phyloP scores from a whole-genome alignment of 1,140 invertebrate genomes.

The Leptopilina boulardi region DNA sequence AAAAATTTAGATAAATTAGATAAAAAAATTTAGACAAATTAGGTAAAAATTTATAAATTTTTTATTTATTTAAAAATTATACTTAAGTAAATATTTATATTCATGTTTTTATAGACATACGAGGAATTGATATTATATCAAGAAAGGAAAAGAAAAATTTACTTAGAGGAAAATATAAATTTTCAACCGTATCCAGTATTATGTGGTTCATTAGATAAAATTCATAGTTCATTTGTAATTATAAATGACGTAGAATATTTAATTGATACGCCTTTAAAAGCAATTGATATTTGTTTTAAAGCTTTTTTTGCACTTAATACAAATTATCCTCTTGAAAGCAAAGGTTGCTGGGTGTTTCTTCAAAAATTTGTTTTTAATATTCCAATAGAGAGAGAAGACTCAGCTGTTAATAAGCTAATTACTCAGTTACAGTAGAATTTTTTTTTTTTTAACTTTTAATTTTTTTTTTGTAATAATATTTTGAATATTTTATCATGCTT shows the following conservation, averaged over 20 bases:
- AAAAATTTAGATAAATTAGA: no score
- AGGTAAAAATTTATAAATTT: no score
- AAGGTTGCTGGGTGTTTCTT: slow-evolving; percentile 33
- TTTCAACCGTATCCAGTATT: slow-evolving; percentile 41
- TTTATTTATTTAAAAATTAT: no score
- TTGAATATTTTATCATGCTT: no score
- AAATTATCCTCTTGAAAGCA: slow-evolving; percentile 19
- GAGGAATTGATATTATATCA: slow-evolving; percentile 36
- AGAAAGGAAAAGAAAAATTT: slow-evolving; percentile 35
- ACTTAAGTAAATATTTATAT: no score
- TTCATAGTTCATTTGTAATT: slow-evolving; percentile 34
- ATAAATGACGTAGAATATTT: slow-evolving; percentile 35
- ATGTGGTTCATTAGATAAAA: slow-evolving; percentile 21
- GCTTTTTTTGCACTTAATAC: slow-evolving; percentile 37
- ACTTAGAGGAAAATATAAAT: slow-evolving; percentile 34
- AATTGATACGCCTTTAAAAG: slow-evolving; percentile 34
- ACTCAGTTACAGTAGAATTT: neutral
- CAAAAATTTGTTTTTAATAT: slow-evolving; percentile 37
- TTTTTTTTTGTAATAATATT: no score
- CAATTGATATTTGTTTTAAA: slow-evolving; percentile 39
- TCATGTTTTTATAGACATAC: slow-evolving; percentile 32
- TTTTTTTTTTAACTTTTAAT: no score
- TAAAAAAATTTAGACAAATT: no score
- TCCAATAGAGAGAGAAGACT: neutral
- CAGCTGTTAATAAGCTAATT: slow-evolving; percentile 34